Evolutionary conservation across 2,797 vertebrate species (phyloP), one percentile per base, ranked within the genome.

Genomic region (Hemitrygon akajei): DNA sequence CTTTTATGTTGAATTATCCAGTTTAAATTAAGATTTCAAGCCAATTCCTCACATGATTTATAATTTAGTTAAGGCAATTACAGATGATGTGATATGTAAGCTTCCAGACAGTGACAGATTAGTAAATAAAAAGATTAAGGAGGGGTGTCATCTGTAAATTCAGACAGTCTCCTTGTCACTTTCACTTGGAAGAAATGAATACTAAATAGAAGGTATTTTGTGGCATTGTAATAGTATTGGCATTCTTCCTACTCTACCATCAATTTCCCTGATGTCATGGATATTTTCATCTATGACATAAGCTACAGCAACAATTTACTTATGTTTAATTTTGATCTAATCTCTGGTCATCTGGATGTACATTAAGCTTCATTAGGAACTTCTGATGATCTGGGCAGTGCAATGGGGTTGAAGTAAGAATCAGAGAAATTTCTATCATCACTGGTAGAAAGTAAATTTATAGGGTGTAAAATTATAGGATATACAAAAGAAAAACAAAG

Each of bases 71-170:
- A 89, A 22, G 22, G 47, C 63, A 89, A 69, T 89, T 89, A 37
- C 3, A 89, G 63, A 66, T 63, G 37, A 2, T 56, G 60, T 89
- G 18, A 89, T 89, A 37, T 63, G 22, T 20, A 69, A 18, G n/a
- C 60, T 11, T 89, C 7, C n/a, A 86, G 82, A 60, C 56, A 69
- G n/a, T 34, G 60, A 89, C n/a, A 89, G n/a, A 89, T 37, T 37
- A 69, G n/a, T 69, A 89, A 89, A 69, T 89, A 37, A 40, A 89
- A 89, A 69, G 60, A 89, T 89, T 34, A 69, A 89, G 63, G 30
- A 69, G 63, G 18, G n/a, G n/a, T 34, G 34, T 89, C 30, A 89
- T 89, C 37, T 89, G 86, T 34, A 89, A 69, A 69, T 69, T 69
- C 60, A 66, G 86, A 69, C n/a, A 69, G 86, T 14, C 34, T 40